phyloP scores from a whole-genome alignment of 2,888 invertebrate species.

The Rhagonycha lutea region DNA sequence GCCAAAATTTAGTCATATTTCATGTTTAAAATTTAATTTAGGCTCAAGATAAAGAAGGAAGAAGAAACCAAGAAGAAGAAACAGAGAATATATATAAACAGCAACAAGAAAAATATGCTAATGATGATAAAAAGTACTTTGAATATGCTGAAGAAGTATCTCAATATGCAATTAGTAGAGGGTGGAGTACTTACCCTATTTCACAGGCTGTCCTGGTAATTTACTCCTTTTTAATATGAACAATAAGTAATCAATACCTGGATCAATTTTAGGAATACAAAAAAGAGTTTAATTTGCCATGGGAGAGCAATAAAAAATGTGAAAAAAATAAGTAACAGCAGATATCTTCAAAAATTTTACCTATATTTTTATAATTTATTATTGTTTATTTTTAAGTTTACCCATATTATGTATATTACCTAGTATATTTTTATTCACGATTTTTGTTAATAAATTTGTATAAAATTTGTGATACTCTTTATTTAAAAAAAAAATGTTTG shows the following conservation, averaged over 20 bases:
- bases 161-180: slow-evolving; percentile 53
- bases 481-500: too few species aligned
- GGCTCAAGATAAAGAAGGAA: slow-evolving; percentile 36
- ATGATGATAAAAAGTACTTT: slow-evolving; percentile 60
- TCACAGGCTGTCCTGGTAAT: slow-evolving; percentile 55
- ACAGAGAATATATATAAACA: slow-evolving; percentile 48
- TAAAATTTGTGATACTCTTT: too few species aligned
- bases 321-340: neutral
- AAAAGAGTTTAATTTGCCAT: slow-evolving; percentile 7
- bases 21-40: slow-evolving; percentile 15
- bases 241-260: neutral
- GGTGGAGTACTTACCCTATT: slow-evolving; percentile 56
- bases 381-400: neutral
- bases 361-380: neutral
- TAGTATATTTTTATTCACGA: too few species aligned
- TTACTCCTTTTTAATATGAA: neutral
- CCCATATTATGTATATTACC: neutral
- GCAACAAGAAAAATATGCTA: slow-evolving; percentile 50
- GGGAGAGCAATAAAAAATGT: neutral
- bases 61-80: slow-evolving; percentile 15
- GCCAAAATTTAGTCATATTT: too few species aligned
- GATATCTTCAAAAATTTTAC: neutral
- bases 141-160: slow-evolving; percentile 57
- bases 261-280: slow-evolving; percentile 17
- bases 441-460: neutral